Base-by-base conservation (phyloP, 1,140 invertebrate genomes). In the Aphaenogaster rudis region DNA sequence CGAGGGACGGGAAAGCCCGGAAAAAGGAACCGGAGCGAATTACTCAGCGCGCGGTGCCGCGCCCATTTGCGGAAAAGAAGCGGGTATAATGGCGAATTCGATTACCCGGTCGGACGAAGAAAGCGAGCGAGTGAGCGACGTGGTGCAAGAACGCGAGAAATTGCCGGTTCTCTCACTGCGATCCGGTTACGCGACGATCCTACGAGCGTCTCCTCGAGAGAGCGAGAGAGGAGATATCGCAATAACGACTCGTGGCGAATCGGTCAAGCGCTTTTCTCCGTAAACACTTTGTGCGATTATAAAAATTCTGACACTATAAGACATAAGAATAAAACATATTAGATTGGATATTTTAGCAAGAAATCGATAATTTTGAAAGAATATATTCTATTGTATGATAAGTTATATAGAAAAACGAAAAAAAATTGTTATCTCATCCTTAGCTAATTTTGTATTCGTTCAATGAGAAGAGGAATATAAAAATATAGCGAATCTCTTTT, bases 11-110 rank as follows among this genome's bases (percentile, higher is more conserved):
- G 69, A 82, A 86, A 78, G 86, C 78, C 86, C 86, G 74, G 66
- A 71, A 88, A 79, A 80, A 79, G 50, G 67, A 69, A 67, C 69
- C 85, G 69, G 69, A 84, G 88, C 87, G 86, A 92, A 92, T 92
- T 89, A 92, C 84, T 88, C 69, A 87, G 67, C 80, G 88, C 74
- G 81, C 69, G 67, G 42, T 39, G 87, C 89, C 92, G 87, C 92
- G 82, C 92, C 92, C 87, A 91, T 78, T 63, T 89, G 79, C 54
- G 66, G 78, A 88, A 92, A 88, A 57, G 82, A 88, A 90, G 61
- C 78, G 86, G 82, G n/a, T 78, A 33, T 86, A 86, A 86, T 81
- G 77, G 78, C 80, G 87, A 92, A 92, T 91, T 92, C 50, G 72
- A 88, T 88, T 82, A 85, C 11, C 36, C 57, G 13, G n/a, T 57